Base-by-base conservation (phyloP, 2,113 vertebrate genomes). In the Pseudolaguvia tuberculata region DNA sequence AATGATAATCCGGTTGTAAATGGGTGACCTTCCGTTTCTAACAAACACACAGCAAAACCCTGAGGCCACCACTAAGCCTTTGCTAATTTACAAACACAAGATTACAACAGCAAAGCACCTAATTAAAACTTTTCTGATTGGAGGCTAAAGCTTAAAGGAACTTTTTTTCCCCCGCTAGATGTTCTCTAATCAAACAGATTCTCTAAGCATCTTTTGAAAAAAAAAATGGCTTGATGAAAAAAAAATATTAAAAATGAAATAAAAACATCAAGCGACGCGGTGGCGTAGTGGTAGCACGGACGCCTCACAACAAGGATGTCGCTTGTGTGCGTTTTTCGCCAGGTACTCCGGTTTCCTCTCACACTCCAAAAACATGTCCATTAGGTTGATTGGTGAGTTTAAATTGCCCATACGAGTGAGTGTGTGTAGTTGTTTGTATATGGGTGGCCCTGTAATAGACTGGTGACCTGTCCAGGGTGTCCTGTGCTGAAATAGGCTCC, bases 41-140 rank as follows among this genome's bases (percentile, higher is more conserved):
- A 51, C 51, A 76, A 63, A 63, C 72, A 50, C 52, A 48, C 25
- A 68, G 27, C 27, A 55, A 48, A 68, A 68, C 63, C 73, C 53
- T 50, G 25, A 58, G 73, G 73, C 63, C 63, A 57, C 35, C 39
- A 57, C 51, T 47, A 20, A 81, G 75, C 81, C 80, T 73, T 82
- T 83, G 81, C 85, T 83, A 85, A 85, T 87, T 85, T 84, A 84
- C 77, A 79, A 85, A 82, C 82, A 78, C 76, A 83, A 81, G 78
- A 84, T 84, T 81, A 72, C 80, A 78, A 80, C 74, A 81, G 10
- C 82, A 79, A 27, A 51, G 81, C 79, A 83, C 75, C 85, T 88
- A 89, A 90, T 90, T 88, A 89, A 85, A 53, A 75, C 73, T 68
- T 29, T 74, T 80, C 79, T 83, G 82, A 83, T 86, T 88, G 83